A percentile compares a stretch with the other conserved stretches of the same genome.
Conservation (phyloP, 1,140 invertebrate genomes). For the Maconellicoccus hirsutus region DNA sequence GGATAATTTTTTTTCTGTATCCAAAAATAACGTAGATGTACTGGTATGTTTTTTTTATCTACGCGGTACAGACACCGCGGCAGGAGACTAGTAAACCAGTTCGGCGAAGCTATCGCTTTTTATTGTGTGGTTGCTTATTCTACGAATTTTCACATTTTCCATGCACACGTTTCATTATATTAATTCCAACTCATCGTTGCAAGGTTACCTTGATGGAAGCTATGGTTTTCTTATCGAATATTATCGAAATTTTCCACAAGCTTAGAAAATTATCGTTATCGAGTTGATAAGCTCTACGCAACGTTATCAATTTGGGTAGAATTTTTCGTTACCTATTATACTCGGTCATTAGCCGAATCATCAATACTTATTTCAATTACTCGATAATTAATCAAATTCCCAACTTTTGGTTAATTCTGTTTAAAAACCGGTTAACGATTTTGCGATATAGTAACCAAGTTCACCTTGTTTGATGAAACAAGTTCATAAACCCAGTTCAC, state of each 20-base stretch:
- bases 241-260: no score
- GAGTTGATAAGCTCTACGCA: background rate
- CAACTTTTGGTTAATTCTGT: background rate
- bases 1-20: no score
- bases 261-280: no score
- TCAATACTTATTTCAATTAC: no score
- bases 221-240: no score
- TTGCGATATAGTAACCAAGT: background rate
- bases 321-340: background rate
- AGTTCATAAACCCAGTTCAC: conserved; percentile 7
- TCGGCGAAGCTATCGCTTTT: background rate
- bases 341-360: background rate
- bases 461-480: conserved; percentile 8
- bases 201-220: background rate
- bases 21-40: no score
- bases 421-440: background rate
- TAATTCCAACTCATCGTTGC: background rate
- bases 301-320: background rate
- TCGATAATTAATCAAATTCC: background rate
- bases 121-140: background rate
- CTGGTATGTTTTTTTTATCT: no score
- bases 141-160: conserved; percentile 4
- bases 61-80: no score
- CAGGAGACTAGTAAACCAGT: background rate
- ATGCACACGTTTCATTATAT: background rate